Percentiles rank a stretch among this genome's conserved stretches.
Evolutionary conservation across 2,797 vertebrate genomes (phyloP).

Genomic region (Sebastes taczanowskii): DNA sequence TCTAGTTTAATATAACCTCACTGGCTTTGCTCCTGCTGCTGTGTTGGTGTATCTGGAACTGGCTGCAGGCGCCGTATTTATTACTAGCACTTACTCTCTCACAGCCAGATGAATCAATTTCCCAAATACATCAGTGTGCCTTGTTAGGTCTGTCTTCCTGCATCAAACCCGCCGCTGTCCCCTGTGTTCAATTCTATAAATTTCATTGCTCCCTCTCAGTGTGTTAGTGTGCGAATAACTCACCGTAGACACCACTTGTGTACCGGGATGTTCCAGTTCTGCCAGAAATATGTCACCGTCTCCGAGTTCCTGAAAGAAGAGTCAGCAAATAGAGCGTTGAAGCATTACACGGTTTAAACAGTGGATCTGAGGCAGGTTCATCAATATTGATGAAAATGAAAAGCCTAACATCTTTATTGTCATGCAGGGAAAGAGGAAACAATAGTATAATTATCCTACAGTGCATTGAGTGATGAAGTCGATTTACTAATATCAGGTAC

Average conservation of each 20-base stretch:
- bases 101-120: constrained; percentile 58
- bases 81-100: constrained; percentile 37
- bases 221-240: constrained; percentile 46
- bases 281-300: constrained; percentile 93
- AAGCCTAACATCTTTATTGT: not conserved
- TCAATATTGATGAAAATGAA: constrained; percentile 22
- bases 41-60: constrained; percentile 21
- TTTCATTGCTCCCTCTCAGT: constrained; percentile 29
- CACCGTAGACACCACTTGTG: constrained; percentile 96
- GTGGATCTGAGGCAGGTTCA: constrained; percentile 11
- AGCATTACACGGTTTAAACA: constrained; percentile 25
- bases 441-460: not conserved
- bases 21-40: constrained; percentile 11
- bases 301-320: constrained; percentile 88
- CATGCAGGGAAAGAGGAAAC: not conserved
- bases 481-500: not conserved
- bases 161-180: constrained; percentile 13
- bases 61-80: constrained; percentile 46
- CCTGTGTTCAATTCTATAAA: constrained; percentile 24
- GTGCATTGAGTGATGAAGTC: not conserved
- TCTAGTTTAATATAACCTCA: constrained; percentile 26
- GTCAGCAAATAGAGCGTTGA: constrained; percentile 24
- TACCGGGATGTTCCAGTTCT: constrained; percentile 97
- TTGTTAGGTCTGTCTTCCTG: constrained; percentile 39
- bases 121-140: constrained; percentile 56